A percentile compares a stretch with the other conserved stretches of the same genome.
These are phyloP conservation scores for Aratinga solstitialis DNA, from an alignment of 2,797 vertebrate genomes.

Conservation along the genomic window DNA sequence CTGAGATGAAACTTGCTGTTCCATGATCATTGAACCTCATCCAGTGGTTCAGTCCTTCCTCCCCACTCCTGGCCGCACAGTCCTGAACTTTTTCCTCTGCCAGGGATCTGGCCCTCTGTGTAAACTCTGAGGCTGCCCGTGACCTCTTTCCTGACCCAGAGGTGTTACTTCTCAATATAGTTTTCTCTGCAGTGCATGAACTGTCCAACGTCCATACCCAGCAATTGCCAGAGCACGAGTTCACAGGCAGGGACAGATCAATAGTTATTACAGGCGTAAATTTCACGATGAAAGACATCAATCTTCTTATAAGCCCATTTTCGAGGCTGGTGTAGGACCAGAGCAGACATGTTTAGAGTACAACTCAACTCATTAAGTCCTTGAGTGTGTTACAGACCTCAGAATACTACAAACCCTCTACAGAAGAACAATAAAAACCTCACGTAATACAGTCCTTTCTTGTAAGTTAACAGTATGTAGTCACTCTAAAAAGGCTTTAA, in stretches of 20 bases:
- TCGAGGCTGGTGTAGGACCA: not conserved
- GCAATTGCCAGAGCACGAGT: fast-evolving
- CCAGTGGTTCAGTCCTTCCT: not conserved
- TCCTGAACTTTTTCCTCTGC: not conserved
- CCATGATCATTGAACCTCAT: not conserved
- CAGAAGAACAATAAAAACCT: not conserved
- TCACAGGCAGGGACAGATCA: not conserved
- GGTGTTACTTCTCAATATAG: not conserved
- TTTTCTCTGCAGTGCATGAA: not conserved
- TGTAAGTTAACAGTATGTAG: not conserved
- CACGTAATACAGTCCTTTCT: not conserved
- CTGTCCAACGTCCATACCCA: not conserved
- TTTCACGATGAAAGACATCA: not conserved
- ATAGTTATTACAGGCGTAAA: not conserved
- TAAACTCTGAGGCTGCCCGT: not conserved
- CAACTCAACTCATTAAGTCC: not conserved
- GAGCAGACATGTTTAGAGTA: not conserved
- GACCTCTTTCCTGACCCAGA: not conserved
- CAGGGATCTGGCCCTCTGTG: not conserved
- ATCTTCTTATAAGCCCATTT: not conserved
- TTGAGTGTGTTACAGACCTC: not conserved
- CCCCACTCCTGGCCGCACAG: fast-evolving
- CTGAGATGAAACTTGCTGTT: not conserved
- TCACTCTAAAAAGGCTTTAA: not conserved
- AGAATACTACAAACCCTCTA: not conserved